Percentiles rank a stretch among this genome's conserved stretches.
These are phyloP conservation scores for Drymonia ruficornis DNA, from an alignment of 2,888 invertebrate species.

Conservation along the genomic window DNA sequence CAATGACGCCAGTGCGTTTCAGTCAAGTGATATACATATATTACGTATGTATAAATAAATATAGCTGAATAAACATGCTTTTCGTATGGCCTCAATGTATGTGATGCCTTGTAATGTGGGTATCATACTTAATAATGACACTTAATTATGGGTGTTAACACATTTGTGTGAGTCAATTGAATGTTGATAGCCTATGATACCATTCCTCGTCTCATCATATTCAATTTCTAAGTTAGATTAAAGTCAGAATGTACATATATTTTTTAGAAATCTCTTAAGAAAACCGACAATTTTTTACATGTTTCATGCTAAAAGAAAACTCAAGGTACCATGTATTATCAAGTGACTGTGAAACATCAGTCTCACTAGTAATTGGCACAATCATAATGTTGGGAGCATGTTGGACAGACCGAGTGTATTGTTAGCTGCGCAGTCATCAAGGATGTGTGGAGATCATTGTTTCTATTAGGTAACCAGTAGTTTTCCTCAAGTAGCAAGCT, in stretches of 20 bases:
- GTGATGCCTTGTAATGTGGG: no score
- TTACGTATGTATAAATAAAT: no score
- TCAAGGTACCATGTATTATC: not conserved
- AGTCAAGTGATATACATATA: not conserved
- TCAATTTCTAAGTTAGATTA: no score
- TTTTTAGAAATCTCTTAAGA: no score
- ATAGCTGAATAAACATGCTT: not conserved
- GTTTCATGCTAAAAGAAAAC: not conserved
- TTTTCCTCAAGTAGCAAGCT: not conserved
- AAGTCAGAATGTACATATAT: no score
- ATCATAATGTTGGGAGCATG: not conserved
- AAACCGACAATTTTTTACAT: no score
- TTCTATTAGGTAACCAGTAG: not conserved
- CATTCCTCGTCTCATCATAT: no score
- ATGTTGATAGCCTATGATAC: no score
- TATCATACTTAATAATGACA: no score
- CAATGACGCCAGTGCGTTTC: not conserved
- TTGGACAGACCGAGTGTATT: not conserved
- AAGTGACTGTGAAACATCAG: not conserved
- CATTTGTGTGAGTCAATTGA: no score
- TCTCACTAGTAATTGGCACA: not conserved
- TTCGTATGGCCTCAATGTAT: no score
- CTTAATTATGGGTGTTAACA: no score
- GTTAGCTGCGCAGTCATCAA: not conserved
- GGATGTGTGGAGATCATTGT: not conserved